phyloP scores from a whole-genome alignment of 92 coral and sea anemone genomes.

The Phenganax subtilis region DNA sequence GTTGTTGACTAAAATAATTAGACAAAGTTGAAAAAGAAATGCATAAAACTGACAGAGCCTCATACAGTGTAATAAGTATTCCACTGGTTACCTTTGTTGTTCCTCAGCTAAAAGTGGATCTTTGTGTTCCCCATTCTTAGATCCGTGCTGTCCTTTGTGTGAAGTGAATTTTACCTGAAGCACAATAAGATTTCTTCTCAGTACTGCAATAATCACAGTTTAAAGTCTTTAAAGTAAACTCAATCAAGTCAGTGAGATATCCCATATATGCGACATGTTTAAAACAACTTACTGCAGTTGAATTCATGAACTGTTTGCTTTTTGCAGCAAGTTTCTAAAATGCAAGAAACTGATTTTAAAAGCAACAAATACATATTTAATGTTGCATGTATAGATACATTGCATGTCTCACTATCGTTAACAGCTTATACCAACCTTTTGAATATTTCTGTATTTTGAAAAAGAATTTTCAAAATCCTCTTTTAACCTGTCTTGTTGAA shows the following conservation, averaged over 20 bases:
- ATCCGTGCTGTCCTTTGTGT: background rate
- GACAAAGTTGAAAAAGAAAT: background rate
- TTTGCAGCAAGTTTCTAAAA: constrained; percentile 31
- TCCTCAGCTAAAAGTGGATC: constrained; percentile 28
- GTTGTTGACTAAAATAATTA: constrained; percentile 55
- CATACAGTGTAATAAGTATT: background rate
- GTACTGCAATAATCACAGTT: no score
- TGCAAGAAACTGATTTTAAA: background rate
- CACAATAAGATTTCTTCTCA: background rate
- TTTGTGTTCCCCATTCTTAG: constrained; percentile 20
- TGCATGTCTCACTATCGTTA: background rate
- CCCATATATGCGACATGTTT: no score
- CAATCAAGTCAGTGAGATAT: background rate
- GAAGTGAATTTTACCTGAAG: constrained; percentile 19
- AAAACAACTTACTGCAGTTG: constrained; percentile 25
- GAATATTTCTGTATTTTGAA: constrained; percentile 83
- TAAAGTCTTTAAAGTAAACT: background rate
- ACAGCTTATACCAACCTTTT: constrained; percentile 62
- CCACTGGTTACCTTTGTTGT: constrained; percentile 9
- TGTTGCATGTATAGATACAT: no score
- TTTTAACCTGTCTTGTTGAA: constrained; percentile 86
- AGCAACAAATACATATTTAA: no score
- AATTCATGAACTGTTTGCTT: constrained; percentile 26
- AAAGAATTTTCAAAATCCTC: constrained; percentile 87
- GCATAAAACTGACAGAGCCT: background rate